These are phyloP conservation scores for Drosophila erecta DNA, from an alignment of 1,140 invertebrate genomes.

Conservation along the genomic window DNA sequence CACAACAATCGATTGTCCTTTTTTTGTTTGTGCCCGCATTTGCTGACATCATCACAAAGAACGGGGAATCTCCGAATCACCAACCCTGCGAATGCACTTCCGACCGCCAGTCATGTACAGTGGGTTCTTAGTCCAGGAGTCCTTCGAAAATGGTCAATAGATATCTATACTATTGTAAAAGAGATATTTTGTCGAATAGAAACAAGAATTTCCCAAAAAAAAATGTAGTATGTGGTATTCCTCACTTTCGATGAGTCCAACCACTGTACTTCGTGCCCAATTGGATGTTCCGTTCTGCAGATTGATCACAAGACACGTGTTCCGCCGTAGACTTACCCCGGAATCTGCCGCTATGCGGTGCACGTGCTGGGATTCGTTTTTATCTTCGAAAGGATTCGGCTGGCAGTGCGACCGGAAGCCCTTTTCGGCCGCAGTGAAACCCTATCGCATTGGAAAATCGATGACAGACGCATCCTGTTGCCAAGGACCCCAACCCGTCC, in stretches of 20 bases:
- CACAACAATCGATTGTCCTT: slow-evolving; percentile 82
- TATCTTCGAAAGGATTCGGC: slow-evolving; percentile 52
- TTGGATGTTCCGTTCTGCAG: slow-evolving; percentile 46
- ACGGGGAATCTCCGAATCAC: slow-evolving; percentile 21
- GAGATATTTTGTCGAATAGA: too few relatives aligned
- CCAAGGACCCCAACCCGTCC: not conserved
- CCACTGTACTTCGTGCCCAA: slow-evolving; percentile 51
- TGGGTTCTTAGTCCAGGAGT: not conserved
- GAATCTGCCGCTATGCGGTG: slow-evolving; percentile 31
- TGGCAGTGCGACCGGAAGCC: slow-evolving; percentile 51
- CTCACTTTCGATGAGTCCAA: not conserved
- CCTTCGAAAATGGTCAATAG: too few relatives aligned
- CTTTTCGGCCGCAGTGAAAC: slow-evolving; percentile 59
- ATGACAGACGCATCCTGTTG: slow-evolving; percentile 57
- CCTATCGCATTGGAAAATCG: slow-evolving; percentile 78
- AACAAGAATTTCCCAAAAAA: not conserved
- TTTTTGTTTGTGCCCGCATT: slow-evolving; percentile 65
- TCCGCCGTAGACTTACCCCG: slow-evolving; percentile 50
- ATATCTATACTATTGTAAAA: too few relatives aligned
- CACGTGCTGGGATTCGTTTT: slow-evolving; percentile 62
- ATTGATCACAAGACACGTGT: slow-evolving; percentile 71
- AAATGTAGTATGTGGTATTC: too few relatives aligned
- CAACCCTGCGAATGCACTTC: slow-evolving; percentile 56
- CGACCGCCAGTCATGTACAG: slow-evolving; percentile 51
- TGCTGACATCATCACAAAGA: slow-evolving; percentile 72